Conservation (phyloP, 2,113 vertebrate genomes). For the Anas platyrhynchos region DNA sequence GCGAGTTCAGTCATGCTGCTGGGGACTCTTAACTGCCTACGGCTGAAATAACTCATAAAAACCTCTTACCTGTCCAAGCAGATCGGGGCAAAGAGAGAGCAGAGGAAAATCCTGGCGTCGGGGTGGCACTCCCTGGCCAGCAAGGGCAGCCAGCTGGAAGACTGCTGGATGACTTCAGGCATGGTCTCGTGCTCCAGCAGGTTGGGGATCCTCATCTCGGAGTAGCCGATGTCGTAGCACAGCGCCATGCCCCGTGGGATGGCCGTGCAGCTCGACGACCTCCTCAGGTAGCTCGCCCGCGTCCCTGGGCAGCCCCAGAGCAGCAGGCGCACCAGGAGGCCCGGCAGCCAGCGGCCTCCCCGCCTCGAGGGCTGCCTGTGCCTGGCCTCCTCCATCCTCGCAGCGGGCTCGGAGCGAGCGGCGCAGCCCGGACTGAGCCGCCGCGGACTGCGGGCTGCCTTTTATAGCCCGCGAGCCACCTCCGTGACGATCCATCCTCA, state of each 20-base stretch:
- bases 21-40: neutral
- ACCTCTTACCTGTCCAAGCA: slow-evolving; percentile 85
- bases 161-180: slow-evolving; percentile 84
- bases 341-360: slow-evolving; percentile 10
- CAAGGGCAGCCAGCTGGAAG: slow-evolving; percentile 85
- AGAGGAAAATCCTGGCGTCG: slow-evolving; percentile 85
- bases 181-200: slow-evolving; percentile 84
- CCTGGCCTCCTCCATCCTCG: neutral
- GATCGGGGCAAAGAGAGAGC: slow-evolving; percentile 86
- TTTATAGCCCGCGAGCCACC: slow-evolving; percentile 69
- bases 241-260: slow-evolving; percentile 82
- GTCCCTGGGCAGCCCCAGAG: neutral
- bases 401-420: neutral
- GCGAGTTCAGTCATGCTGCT: neutral
- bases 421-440: neutral
- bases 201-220: slow-evolving; percentile 85
- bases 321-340: slow-evolving; percentile 12
- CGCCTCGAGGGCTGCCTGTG: neutral
- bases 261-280: slow-evolving; percentile 76
- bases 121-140: slow-evolving; percentile 85
- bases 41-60: neutral
- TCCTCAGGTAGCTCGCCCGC: slow-evolving; percentile 67
- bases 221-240: slow-evolving; percentile 85
- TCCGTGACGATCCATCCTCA: slow-evolving; percentile 69
- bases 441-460: slow-evolving; percentile 6